phyloP scores from a whole-genome alignment of 2,797 vertebrate genomes.

The Telmatherina bonti region DNA sequence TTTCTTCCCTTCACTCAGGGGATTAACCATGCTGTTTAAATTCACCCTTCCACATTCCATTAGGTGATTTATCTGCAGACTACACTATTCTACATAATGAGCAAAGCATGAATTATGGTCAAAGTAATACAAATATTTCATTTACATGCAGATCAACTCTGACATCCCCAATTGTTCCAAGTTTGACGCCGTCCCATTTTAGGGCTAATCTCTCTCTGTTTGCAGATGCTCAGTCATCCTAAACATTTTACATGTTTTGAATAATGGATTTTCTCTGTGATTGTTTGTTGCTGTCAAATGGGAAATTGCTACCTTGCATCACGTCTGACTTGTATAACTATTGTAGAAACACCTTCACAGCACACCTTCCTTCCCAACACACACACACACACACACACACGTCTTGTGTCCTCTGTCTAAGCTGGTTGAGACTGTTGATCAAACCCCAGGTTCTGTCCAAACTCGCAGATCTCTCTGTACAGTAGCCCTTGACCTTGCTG shows the following conservation, averaged over 20 bases:
- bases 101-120: constrained; percentile 72
- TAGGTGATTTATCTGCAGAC: constrained; percentile 65
- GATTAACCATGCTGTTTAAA: constrained; percentile 62
- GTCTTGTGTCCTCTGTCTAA: constrained; percentile 54
- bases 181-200: constrained; percentile 67
- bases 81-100: constrained; percentile 70
- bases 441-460: constrained; percentile 71
- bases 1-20: constrained; percentile 52
- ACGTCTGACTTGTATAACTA: constrained; percentile 51
- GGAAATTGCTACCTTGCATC: constrained; percentile 67
- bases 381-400: constrained; percentile 7
- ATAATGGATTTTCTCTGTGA: constrained; percentile 75
- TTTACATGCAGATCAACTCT: constrained; percentile 75
- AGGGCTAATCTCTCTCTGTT: constrained; percentile 73
- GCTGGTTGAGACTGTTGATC: constrained; percentile 72
- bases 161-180: constrained; percentile 70
- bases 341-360: constrained; percentile 31
- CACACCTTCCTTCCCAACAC: neutral
- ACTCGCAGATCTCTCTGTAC: constrained; percentile 66
- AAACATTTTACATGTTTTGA: constrained; percentile 75
- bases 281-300: constrained; percentile 73
- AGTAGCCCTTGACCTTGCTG: constrained; percentile 76
- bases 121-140: constrained; percentile 74
- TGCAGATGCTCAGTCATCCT: constrained; percentile 76
- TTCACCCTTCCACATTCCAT: constrained; percentile 65